phyloP scores from a whole-genome alignment of 2,797 vertebrate species.

The Amblyraja radiata region DNA sequence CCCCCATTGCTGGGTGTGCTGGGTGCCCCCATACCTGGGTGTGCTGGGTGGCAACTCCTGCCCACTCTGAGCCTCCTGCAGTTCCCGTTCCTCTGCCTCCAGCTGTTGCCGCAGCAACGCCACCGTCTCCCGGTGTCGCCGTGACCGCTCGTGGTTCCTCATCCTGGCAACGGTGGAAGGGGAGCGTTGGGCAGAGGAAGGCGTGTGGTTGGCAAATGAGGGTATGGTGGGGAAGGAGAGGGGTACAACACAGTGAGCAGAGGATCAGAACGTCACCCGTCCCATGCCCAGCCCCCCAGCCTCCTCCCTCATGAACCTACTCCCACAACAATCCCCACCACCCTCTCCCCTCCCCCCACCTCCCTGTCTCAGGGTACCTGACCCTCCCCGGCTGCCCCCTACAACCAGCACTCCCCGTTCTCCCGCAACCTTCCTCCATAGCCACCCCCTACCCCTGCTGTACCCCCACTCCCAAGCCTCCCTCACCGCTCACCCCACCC shows the following conservation, averaged over 20 bases:
- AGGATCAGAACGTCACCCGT: not conserved
- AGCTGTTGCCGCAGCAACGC: slow-evolving; percentile 79
- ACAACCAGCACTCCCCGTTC: not conserved
- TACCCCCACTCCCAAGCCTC: not conserved
- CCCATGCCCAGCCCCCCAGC: no score
- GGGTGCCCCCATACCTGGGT: no score
- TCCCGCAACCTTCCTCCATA: not conserved
- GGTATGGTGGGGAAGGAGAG: no score
- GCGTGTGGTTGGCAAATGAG: no score
- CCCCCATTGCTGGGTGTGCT: no score
- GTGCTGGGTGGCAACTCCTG: no score
- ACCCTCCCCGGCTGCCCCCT: not conserved
- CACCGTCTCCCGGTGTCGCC: slow-evolving; percentile 90
- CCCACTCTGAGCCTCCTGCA: no score
- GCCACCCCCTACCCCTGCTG: not conserved
- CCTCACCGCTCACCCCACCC: not conserved
- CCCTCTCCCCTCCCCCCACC: no score
- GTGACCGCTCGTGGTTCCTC: slow-evolving; percentile 91
- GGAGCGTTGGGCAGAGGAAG: no score
- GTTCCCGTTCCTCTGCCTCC: slow-evolving; percentile 68
- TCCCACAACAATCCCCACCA: no score
- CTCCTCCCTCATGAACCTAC: no score
- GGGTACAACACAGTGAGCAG: not conserved
- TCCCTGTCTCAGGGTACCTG: not conserved
- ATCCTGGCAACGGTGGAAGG: slow-evolving; percentile 58